Evolutionary conservation across 2,797 vertebrate species (phyloP), one percentile per base, ranked within the genome.

Genomic region (Apogon talboti): DNA sequence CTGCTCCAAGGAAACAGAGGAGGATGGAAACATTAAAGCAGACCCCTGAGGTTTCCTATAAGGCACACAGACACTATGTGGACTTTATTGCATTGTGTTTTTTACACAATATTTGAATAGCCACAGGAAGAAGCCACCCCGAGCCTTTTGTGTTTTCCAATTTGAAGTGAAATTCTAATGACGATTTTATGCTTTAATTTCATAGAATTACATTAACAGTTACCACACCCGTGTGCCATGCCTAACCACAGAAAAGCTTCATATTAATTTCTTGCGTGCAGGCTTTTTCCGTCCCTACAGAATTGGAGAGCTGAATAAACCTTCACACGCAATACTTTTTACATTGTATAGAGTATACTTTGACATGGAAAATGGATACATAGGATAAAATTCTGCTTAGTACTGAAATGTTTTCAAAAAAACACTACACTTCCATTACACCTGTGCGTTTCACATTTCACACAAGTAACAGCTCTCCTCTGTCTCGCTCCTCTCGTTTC

Each of bases 361-460:
- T 40, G 38, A 37, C 11, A 56, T 56, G 57, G 35, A 42, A 81
- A 84, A 81, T 49, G 62, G 73, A 83, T 86, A 64, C 54, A 43
- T 53, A 51, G 80, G 85, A 86, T 87, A 78, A 54, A 79, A 82
- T 86, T 91, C 78, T 83, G 81, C 89, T 87, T 71, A 78, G 73
- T 51, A 66, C 61, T 42, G 48, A 69, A 87, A 76, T 74, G 75
- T 87, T 86, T 83, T 74, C 59, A 78, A 71, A 74, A 72, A 85
- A 83, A 84, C 56, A 28, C 69, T 60, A 57, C 65, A 45, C 75
- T 81, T 83, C 73, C 59, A 57, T 90, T 83, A 74, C 82, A 90
- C 83, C 75, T 78, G 73, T n/a, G 30, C n/a, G 69, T 78, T 82
- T 89, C 79, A 81, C 35, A 48, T 89, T 89, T 89, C 87, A 77